Base-by-base conservation (phyloP, 1,140 invertebrate species). In the Diabrotica virgifera region DNA sequence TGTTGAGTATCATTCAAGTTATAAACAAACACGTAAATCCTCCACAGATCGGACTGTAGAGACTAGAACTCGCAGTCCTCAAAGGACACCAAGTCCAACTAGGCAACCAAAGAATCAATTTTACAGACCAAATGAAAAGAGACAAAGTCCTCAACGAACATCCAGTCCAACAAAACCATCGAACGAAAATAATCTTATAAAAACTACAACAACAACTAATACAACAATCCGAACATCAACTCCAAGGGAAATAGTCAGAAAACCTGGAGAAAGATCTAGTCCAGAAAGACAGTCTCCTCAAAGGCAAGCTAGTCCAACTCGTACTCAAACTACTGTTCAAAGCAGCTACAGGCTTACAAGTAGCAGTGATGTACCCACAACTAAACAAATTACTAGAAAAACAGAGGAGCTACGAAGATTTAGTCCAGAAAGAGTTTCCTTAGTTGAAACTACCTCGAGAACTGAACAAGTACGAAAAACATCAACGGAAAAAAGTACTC, bases 1-100 rank as follows among this genome's bases (percentile, higher is more conserved):
- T 5, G 8, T 10, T 55, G 8, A 55, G 6, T 36, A 38, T 12
- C 50, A 40, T 58, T 55, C 56, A 8, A 38, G 5, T 62, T 24
- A 24, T 4, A 64, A 51, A 46, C 9, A 57, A 12, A 11, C 6
- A 57, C 12, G 55, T 24, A 65, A 60, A 56, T 36, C 37, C 13
- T 52, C 57, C 10, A 38, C 60, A 38, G 38, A 61, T 59, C 59
- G 65, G 12, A 37, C 54, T 6, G 66, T 64, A 52, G 59, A 63
- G 10, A 56, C 63, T 38, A 61, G 36, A 35, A 65, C 69, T 59
- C 9, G 38, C 5, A 64, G 52, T 53, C 59, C 56, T 12, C 62
- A 70, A 36, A 38, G 57, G 12, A 67, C 62, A 57, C 55, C 55
- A 36, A 57, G 51, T 52, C n/a, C 55, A 57, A 36, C 24, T 36